Base-by-base conservation (phyloP, 1,140 invertebrate genomes). In the Augochlora pura region DNA sequence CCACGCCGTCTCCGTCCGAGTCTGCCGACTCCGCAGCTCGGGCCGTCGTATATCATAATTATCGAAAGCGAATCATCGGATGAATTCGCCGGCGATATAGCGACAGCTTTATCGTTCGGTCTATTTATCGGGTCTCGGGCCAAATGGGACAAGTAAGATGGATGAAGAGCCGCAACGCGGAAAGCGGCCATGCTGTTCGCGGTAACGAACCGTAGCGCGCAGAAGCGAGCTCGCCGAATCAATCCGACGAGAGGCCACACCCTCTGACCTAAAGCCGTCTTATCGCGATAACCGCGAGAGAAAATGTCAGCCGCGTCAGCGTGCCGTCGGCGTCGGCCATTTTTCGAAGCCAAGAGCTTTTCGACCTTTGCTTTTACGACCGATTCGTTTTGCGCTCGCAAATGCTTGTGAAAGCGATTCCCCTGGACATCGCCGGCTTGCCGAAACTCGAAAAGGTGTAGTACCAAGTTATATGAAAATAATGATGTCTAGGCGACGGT, bases 161-260 rank as follows among this genome's bases (percentile, higher is more conserved):
- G 76, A 77, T 71, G 70, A 79, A 81, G 63, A 76, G 52, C 46
- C 64, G 76, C 70, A 73, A 72, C 52, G 14, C 69, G 82, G 70
- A 82, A 88, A 85, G 88, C 87, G 77, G 90, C 91, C 90, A 91
- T 91, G 81, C 88, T 87, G 87, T 84, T 74, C 62, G 81, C 75
- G 82, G 81, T 87, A 89, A 89, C 86, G 85, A 89, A 87, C 87
- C 90, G 87, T 89, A 88, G 79, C 83, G 91, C 91, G 91, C 91
- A 91, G 90, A 90, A 88, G 88, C 90, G 77, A 82, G 82, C 88
- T 86, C 86, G 80, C 87, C 89, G 90, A 91, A 92, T 92, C 91
- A 92, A 92, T 92, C 91, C 91, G 88, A 78, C 73, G 83, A 89
- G 82, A 89, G 82, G 88, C 92, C 92, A 92, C 92, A 93, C 92